A percentile compares a stretch with the other conserved stretches of the same genome.
phyloP scores from a whole-genome alignment of 2,113 vertebrate species.

The Platycercus adscitus region DNA sequence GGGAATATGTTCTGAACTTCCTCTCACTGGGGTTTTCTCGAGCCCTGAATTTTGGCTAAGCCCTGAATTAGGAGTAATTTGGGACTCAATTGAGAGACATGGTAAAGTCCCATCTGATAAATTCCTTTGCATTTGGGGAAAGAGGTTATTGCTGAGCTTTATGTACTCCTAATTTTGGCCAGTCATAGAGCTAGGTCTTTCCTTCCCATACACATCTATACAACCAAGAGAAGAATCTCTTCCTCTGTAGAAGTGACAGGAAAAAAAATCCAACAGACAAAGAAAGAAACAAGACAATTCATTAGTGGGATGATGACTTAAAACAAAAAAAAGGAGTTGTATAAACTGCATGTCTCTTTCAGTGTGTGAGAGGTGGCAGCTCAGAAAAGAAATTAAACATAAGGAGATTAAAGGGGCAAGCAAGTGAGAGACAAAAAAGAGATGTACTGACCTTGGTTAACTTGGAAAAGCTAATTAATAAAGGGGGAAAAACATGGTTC shows the following conservation, averaged over 20 bases:
- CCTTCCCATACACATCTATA: not conserved
- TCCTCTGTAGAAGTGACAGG: not conserved
- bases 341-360: not conserved
- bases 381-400: constrained; percentile 42
- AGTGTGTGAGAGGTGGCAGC: not conserved
- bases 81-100: not conserved
- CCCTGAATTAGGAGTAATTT: not conserved
- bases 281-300: not conserved
- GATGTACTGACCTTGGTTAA: constrained; percentile 34
- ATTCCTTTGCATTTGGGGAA: not conserved
- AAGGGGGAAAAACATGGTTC: not conserved
- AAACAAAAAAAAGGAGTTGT: not conserved
- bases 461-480: constrained; percentile 59
- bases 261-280: not conserved
- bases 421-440: constrained; percentile 17
- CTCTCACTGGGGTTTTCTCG: not conserved
- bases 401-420: constrained; percentile 54
- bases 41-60: not conserved
- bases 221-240: not conserved
- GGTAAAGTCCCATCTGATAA: not conserved
- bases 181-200: not conserved
- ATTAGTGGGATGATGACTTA: not conserved
- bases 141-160: not conserved
- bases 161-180: not conserved
- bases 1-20: not conserved